A percentile compares a stretch with the other conserved stretches of the same genome.
These are phyloP conservation scores for Oenanthe oenanthe DNA, from an alignment of 2,113 vertebrate species.

Conservation along the genomic window DNA sequence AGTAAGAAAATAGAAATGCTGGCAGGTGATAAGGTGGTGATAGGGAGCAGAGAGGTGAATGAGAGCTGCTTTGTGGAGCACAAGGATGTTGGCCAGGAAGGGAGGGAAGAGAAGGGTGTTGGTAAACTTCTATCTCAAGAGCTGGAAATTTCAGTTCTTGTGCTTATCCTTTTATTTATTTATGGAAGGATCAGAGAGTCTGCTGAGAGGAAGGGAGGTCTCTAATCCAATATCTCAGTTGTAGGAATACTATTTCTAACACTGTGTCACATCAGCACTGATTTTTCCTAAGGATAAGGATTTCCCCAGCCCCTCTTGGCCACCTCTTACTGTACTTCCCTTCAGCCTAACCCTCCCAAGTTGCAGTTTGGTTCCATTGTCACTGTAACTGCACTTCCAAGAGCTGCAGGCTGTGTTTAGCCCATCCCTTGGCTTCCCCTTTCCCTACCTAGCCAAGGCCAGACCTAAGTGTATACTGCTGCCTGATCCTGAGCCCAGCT, in stretches of 20 bases:
- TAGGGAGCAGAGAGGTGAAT: not conserved
- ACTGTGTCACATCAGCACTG: not conserved
- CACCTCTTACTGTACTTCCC: not conserved
- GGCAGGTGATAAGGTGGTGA: not conserved
- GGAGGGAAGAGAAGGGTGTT: not conserved
- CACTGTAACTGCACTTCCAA: not conserved
- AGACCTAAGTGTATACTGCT: not conserved
- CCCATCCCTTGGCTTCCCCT: not conserved
- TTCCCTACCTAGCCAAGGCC: not conserved
- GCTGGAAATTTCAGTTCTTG: not conserved
- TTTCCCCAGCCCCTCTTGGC: not conserved
- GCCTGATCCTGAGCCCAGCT: not conserved
- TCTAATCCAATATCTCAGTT: not conserved
- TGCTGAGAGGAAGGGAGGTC: not conserved
- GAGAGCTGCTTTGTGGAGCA: not conserved
- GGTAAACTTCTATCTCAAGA: not conserved
- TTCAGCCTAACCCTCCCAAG: not conserved
- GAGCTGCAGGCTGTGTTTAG: not conserved
- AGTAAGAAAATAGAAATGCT: not conserved
- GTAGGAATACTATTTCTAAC: not conserved
- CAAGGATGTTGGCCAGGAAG: not conserved
- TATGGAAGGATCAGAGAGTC: not conserved
- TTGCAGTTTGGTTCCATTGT: not conserved
- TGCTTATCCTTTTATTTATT: not conserved
- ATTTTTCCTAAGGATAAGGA: not conserved